phyloP scores from a whole-genome alignment of 2,797 vertebrate genomes.

The Caiman crocodilus region DNA sequence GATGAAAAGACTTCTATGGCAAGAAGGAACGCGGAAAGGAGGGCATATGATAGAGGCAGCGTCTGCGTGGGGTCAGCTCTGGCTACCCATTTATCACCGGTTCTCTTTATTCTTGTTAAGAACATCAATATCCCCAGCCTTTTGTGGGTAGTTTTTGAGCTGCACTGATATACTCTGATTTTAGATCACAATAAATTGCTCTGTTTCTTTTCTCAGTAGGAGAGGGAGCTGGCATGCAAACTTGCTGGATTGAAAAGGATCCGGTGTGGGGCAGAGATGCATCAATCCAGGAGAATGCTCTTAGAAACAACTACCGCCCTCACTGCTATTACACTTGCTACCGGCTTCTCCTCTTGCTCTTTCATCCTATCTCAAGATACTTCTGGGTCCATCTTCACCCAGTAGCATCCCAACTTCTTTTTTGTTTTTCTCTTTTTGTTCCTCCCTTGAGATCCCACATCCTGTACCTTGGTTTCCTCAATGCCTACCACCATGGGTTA shows the following conservation, averaged over 20 bases:
- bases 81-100: neutral
- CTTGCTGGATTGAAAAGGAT: neutral
- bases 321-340: neutral
- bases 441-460: too few species aligned
- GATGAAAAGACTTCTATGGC: neutral
- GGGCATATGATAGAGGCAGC: fast-evolving
- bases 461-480: too few species aligned
- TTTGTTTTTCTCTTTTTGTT: too few species aligned
- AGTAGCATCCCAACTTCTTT: too few species aligned
- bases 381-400: neutral
- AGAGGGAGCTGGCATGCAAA: neutral
- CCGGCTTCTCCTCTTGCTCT: neutral
- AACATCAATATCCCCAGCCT: neutral
- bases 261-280: neutral
- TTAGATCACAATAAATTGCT: too few species aligned
- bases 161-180: too few species aligned
- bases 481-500: too few species aligned
- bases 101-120: neutral
- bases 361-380: fast-evolving
- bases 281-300: fast-evolving
- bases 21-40: neutral
- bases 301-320: neutral
- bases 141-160: fast-evolving
- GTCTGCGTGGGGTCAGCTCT: neutral
- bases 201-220: too few species aligned